Evolutionary conservation across 2,888 invertebrate genomes (phyloP), one percentile per base, ranked within the genome.

Genomic region (Lycaena phlaeas): DNA sequence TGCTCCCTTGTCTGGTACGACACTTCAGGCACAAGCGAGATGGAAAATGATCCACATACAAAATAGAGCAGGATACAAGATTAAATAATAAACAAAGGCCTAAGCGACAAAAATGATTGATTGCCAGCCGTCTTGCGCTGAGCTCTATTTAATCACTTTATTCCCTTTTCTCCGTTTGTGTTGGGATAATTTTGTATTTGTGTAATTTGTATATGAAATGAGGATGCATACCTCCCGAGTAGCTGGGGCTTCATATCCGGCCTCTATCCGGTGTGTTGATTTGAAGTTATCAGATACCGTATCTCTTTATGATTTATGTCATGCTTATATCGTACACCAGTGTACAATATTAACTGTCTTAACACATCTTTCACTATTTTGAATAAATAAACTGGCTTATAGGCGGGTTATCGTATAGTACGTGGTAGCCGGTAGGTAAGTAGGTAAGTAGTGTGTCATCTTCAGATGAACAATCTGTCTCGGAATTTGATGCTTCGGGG

Each of bases 131-230:
- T 82, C 84, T 81, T 81, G 74, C 66, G 73, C 71, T 85, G 85
- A 85, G 81, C 85, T 85, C 81, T 85, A 79, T 86, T 85, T 86
- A 85, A 86, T 86, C 85, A 85, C 85, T 86, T 82, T 81, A 85
- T 85, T 85, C 84, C 84, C 85, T 84, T 84, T 85, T 84, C 82
- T 82, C 72, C 81, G 79, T 84, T 84, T 84, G 78, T 75, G 75
- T 77, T 74, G 69, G 75, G 75, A 82, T 84, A 76, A 84, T 82
- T 82, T 84, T 71, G 78, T 81, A 81, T 81, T 79, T 79, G 77
- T 79, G 70, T 82, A 82, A 81, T 84, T 82, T 84, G 82, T 82
- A 77, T 78, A 73, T 63, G 73, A 71, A 81, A 85, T 78, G 76
- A 79, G 77, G 60, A 72, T 68, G 67, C 63, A 64, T 61, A 61